These are phyloP conservation scores for Coracias cyanogaster DNA, from an alignment of 2,797 vertebrate species.

Conservation along the genomic window DNA sequence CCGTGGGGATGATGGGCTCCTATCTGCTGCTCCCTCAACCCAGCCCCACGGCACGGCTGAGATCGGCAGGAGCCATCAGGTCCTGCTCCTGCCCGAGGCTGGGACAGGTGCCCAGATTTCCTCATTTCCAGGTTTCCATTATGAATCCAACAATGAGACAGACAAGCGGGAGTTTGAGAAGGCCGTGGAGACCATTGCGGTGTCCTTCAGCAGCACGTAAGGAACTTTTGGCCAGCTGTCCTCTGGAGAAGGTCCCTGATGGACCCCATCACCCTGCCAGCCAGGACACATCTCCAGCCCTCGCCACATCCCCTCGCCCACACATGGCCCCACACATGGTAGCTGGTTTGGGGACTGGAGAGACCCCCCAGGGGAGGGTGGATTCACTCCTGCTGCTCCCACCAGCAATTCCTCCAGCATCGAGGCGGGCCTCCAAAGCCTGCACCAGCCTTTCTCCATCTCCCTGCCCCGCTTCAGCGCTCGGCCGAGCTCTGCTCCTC, in stretches of 20 bases:
- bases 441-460: neutral
- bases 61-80: neutral
- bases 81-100: neutral
- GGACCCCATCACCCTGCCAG: accelerated
- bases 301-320: accelerated
- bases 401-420: neutral
- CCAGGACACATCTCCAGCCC: neutral
- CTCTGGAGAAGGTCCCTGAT: neutral
- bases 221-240: neutral
- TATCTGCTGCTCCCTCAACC: neutral
- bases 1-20: neutral
- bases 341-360: neutral
- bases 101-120: neutral
- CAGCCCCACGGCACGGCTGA: neutral
- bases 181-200: conserved; percentile 93
- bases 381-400: accelerated
- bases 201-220: conserved; percentile 98
- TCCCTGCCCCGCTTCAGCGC: neutral
- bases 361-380: accelerated
- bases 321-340: accelerated
- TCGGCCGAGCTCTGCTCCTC: neutral
- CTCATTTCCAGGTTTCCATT: conserved; percentile 87
- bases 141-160: conserved; percentile 87
- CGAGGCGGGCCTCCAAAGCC: neutral
- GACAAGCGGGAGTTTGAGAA: conserved; percentile 96